Conservation (phyloP, 2,113 vertebrate genomes). For the Triplophysa dalaica region DNA sequence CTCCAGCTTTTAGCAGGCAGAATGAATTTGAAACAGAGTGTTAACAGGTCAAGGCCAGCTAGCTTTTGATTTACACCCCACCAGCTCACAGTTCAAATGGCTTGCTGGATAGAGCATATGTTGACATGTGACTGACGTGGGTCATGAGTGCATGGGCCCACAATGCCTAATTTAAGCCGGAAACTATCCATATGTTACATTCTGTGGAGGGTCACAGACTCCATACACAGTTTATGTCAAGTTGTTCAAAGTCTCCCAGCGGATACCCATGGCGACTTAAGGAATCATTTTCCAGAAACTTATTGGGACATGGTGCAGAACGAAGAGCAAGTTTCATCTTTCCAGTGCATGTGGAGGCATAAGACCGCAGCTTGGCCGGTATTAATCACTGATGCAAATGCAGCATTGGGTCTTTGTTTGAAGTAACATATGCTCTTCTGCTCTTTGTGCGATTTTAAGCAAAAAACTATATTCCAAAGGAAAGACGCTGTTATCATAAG, state of each 20-base stretch:
- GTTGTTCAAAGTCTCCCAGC: constrained; percentile 53
- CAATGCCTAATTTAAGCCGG: constrained; percentile 25
- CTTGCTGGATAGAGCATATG: constrained; percentile 50
- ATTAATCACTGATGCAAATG: constrained; percentile 43
- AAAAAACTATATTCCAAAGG: constrained; percentile 18
- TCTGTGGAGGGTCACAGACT: constrained; percentile 43
- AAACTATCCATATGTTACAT: constrained; percentile 53
- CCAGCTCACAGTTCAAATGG: constrained; percentile 62
- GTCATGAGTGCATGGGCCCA: constrained; percentile 22
- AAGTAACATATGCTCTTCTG: background rate
- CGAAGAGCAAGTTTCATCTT: constrained; percentile 21
- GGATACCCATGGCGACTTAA: background rate
- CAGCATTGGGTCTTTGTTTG: background rate
- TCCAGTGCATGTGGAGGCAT: constrained; percentile 21
- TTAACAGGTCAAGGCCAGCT: constrained; percentile 66
- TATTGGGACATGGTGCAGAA: constrained; percentile 25
- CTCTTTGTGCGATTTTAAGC: constrained; percentile 27
- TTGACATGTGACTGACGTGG: constrained; percentile 58
- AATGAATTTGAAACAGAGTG: constrained; percentile 59
- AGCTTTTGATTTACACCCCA: constrained; percentile 61
- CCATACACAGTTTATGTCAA: constrained; percentile 56
- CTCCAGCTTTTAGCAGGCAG: constrained; percentile 34
- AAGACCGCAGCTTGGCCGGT: constrained; percentile 8
- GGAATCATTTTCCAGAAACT: background rate
- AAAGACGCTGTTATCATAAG: constrained; percentile 22